A percentile compares a stretch with the other conserved stretches of the same genome.
Conservation (phyloP, 2,797 vertebrate species). For the Delichon dasypus region DNA sequence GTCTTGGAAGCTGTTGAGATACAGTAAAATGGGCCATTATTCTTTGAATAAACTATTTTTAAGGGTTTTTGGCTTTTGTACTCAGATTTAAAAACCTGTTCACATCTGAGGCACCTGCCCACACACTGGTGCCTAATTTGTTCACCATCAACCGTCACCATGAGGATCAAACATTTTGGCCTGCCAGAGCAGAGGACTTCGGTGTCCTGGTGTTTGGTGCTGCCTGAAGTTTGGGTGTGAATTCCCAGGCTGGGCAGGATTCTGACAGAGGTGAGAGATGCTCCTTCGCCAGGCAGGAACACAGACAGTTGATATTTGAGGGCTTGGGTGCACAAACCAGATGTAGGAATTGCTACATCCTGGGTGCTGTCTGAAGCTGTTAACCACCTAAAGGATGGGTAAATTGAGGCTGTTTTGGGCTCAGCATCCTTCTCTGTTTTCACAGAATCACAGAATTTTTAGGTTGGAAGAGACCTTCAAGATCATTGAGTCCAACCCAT, state of each 20-base stretch:
- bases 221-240: not conserved
- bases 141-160: not conserved
- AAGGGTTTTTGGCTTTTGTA: fast-evolving
- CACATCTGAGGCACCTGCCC: not conserved
- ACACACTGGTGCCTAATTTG: not conserved
- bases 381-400: not conserved
- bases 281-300: not conserved
- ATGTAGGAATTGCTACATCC: not conserved
- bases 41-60: not conserved
- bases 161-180: not conserved
- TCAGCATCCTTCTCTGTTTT: not conserved
- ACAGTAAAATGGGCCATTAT: not conserved
- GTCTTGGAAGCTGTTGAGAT: not conserved
- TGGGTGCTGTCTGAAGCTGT: not conserved
- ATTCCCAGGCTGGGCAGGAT: not conserved
- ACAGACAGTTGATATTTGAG: not conserved
- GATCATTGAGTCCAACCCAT: too few relatives aligned
- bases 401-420: not conserved
- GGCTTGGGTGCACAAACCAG: not conserved
- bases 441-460: too few relatives aligned
- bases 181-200: not conserved
- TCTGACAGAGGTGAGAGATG: not conserved
- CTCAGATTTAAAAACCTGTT: not conserved
- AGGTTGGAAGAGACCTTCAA: too few relatives aligned
- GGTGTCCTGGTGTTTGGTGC: not conserved